Base-by-base conservation (phyloP, 2,888 invertebrate genomes). In the Tenthredo amoena region DNA sequence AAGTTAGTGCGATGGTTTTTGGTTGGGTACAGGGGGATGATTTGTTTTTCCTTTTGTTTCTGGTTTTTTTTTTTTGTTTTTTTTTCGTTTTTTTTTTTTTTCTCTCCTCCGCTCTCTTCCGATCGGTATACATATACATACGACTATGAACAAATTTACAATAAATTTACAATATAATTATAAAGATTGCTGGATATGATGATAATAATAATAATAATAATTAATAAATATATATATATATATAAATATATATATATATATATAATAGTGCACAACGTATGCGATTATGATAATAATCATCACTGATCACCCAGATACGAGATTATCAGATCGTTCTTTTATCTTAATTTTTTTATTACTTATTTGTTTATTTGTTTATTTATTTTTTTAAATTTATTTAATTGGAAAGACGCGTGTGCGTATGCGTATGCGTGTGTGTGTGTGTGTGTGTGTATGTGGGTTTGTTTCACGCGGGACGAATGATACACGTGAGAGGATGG, bases 101-200 rank as follows among this genome's bases (percentile, higher is more conserved):
- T n/a, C n/a, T n/a, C n/a, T n/a, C n/a, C n/a, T n/a, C n/a, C n/a
- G 1, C 7, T 62, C 12, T 31, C 18, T 77, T 50, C 34, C 7
- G 26, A 55, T 84, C 62, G 79, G 85, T 86, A 84, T 86, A 84
- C 62, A 85, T 84, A 87, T 74, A 87, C 87, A 88, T 85, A 86
- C 86, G 88, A 84, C 90, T 92, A 92, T 92, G 87, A 90, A 92
- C 92, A 92, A 92, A 92, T 92, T 90, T 92, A 92, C 92, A 92
- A 79, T 91, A 91, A 91, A n/a, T n/a, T 91, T 91, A 91, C 91
- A 91, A 86, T 89, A 88, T 87, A 86, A 26, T 26, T 89, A 88
- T 87, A 90, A 71, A 71, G 34, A 72, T 72, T 72, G 72, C 21
- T 90, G 68, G 68, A 68, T 68, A 68, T 68, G 68, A 31, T 21